Evolutionary conservation across 2,888 invertebrate species (phyloP).

Genomic region (Rhagonycha fulva): DNA sequence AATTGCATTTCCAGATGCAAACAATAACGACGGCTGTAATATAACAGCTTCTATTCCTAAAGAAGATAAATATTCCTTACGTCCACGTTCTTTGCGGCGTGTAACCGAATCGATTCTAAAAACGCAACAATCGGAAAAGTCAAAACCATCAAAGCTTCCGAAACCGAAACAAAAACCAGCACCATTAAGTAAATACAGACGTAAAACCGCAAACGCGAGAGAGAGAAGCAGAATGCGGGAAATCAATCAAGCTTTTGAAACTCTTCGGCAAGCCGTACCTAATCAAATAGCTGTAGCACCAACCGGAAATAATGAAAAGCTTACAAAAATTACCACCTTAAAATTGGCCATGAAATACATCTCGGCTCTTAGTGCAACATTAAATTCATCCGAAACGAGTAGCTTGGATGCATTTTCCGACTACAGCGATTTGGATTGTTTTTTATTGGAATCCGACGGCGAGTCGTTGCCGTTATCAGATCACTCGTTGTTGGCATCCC

Average conservation of each 20-base stretch:
- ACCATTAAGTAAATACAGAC: conserved; percentile 84
- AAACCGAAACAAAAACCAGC: conserved; percentile 68
- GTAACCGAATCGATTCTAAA: conserved; percentile 54
- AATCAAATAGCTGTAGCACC: conserved; percentile 52
- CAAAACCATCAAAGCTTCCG: conserved; percentile 36
- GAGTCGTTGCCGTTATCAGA: conserved; percentile 62
- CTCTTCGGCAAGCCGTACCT: conserved; percentile 78
- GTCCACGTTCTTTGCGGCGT: conserved; percentile 67
- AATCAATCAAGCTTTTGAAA: conserved; percentile 88
- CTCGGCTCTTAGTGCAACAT: conserved; percentile 70
- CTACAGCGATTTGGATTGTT: conserved; percentile 53
- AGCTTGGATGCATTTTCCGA: conserved; percentile 33
- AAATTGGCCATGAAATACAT: conserved; percentile 89
- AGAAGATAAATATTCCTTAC: conserved; percentile 68
- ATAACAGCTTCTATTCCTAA: conserved; percentile 33
- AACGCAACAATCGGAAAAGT: conserved; percentile 20
- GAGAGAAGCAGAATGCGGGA: conserved; percentile 88
- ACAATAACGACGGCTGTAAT: conserved; percentile 50
- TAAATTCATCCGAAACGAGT: conserved; percentile 45
- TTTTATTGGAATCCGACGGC: conserved; percentile 64
- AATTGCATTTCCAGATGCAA: conserved; percentile 48
- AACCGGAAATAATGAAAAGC: conserved; percentile 71
- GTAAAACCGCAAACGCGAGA: conserved; percentile 88
- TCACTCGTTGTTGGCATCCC: conserved; percentile 59
- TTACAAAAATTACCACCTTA: conserved; percentile 88